Evolutionary conservation across 2,888 invertebrate genomes (phyloP).

Genomic region (Mimas tiliae): DNA sequence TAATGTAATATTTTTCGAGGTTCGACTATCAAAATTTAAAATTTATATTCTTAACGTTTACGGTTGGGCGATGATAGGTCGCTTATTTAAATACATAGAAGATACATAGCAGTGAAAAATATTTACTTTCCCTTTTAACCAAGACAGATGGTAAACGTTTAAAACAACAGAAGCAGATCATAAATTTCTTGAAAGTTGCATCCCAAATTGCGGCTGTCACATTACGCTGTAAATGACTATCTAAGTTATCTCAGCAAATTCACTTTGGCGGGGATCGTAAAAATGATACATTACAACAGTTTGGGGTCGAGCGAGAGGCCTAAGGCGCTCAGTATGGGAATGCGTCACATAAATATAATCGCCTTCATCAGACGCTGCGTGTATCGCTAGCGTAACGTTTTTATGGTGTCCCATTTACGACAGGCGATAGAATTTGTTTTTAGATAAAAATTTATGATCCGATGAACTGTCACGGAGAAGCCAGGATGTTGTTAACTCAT

Average conservation of each 20-base stretch:
- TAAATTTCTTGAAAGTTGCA: constrained; percentile 24
- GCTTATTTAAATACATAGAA: too few species aligned
- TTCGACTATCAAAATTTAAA: too few species aligned
- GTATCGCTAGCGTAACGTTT: constrained; percentile 61
- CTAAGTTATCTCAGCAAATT: constrained; percentile 79
- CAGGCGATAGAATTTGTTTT: constrained; percentile 64
- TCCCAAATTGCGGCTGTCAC: constrained; percentile 25
- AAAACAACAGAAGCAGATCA: too few species aligned
- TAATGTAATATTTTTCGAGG: too few species aligned
- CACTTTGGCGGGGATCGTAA: constrained; percentile 78
- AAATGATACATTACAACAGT: constrained; percentile 77
- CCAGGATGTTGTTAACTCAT: constrained; percentile 32
- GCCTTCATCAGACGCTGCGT: constrained; percentile 70
- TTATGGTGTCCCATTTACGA: constrained; percentile 68
- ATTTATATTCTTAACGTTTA: too few species aligned
- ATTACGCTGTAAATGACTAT: constrained; percentile 66
- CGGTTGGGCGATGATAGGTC: too few species aligned
- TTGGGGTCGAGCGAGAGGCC: constrained; percentile 64
- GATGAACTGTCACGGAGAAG: constrained; percentile 47
- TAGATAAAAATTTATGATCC: constrained; percentile 58
- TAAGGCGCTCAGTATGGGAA: constrained; percentile 61
- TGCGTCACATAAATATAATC: constrained; percentile 76
- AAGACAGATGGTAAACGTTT: too few species aligned
- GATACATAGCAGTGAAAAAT: too few species aligned
- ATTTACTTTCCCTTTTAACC: too few species aligned